Conservation (phyloP, 1,140 invertebrate genomes). For the Aphelinus certus region DNA sequence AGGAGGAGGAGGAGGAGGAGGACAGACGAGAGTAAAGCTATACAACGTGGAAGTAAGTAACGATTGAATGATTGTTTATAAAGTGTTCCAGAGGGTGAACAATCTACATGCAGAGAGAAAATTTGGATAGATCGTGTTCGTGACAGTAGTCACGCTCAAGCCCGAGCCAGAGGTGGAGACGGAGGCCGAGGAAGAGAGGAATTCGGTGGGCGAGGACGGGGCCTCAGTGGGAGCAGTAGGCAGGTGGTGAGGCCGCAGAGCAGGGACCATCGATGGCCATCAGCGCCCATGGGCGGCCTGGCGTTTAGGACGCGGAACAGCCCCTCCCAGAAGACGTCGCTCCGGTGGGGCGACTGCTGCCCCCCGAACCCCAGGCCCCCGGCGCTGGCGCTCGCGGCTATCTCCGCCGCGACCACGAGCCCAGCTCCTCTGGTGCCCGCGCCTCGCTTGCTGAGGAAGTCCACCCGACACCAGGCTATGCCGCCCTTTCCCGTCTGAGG, state of each 20-base stretch:
- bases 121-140: no score
- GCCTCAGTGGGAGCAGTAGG: slow-evolving; percentile 39
- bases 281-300: slow-evolving; percentile 89
- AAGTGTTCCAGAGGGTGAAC: no score
- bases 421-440: not conserved
- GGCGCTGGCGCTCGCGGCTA: slow-evolving; percentile 54
- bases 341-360: slow-evolving; percentile 94
- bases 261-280: slow-evolving; percentile 65
- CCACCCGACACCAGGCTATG: slow-evolving; percentile 12
- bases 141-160: not conserved
- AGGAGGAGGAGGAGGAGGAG: no score
- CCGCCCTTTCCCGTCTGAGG: slow-evolving; percentile 55
- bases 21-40: no score
- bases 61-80: no score
- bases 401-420: slow-evolving; percentile 53
- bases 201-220: slow-evolving; percentile 13
- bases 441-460: slow-evolving; percentile 6
- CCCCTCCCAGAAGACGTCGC: slow-evolving; percentile 93
- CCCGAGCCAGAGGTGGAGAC: no score
- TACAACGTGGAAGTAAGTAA: no score
- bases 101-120: no score
- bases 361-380: slow-evolving; percentile 57
- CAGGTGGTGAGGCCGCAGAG: slow-evolving; percentile 39
- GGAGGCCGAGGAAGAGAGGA: slow-evolving; percentile 1
- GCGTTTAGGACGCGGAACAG: slow-evolving; percentile 93